A percentile compares a stretch with the other conserved stretches of the same genome.
phyloP scores from a whole-genome alignment of 2,888 invertebrate species.

The Tillus elongatus region DNA sequence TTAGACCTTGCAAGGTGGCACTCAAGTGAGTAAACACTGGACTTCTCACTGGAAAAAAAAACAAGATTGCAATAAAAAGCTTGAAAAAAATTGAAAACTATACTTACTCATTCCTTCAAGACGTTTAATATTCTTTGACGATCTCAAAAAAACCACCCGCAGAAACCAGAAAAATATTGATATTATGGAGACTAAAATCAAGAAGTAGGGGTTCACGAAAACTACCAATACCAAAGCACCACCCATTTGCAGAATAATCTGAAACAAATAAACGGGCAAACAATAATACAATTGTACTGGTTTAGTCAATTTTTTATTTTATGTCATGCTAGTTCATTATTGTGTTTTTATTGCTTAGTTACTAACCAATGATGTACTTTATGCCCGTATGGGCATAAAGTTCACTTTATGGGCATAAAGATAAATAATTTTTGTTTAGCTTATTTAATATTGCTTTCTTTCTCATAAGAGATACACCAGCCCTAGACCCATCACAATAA shows the following conservation, averaged over 20 bases:
- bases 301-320: no score
- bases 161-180: constrained; percentile 53
- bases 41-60: constrained; percentile 56
- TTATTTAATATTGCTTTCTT: no score
- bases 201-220: constrained; percentile 45
- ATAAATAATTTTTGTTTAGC: no score
- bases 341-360: no score
- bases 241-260: constrained; percentile 43
- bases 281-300: no score
- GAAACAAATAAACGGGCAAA: constrained; percentile 30
- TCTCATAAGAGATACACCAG: no score
- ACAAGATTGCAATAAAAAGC: constrained; percentile 1
- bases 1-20: constrained; percentile 67
- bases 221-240: constrained; percentile 50
- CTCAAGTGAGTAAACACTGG: constrained; percentile 78
- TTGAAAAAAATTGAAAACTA: constrained; percentile 3
- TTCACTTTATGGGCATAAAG: no score
- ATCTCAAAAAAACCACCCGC: constrained; percentile 55
- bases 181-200: constrained; percentile 46
- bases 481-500: no score
- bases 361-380: no score
- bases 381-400: no score
- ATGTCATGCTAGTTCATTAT: no score
- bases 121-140: constrained; percentile 61
- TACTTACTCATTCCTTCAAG: constrained; percentile 57